Evolutionary conservation across 2,113 vertebrate species (phyloP).

Genomic region (Leptobrachium leishanense): DNA sequence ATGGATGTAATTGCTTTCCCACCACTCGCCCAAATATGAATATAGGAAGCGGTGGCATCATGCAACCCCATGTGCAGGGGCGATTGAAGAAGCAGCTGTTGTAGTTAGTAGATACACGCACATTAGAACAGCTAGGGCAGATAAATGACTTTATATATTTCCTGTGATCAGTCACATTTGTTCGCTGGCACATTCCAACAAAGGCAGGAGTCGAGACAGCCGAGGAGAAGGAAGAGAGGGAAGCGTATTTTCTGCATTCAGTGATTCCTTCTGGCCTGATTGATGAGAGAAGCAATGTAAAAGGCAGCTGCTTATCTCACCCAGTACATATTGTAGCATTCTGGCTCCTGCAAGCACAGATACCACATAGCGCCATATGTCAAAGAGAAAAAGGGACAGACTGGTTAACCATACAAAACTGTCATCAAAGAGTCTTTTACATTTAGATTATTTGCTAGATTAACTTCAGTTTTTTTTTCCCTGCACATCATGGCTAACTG

Average conservation of each 20-base stretch:
- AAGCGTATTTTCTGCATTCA: constrained; percentile 41
- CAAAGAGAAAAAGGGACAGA: constrained; percentile 38
- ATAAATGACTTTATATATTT: constrained; percentile 49
- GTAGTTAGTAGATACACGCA: constrained; percentile 17
- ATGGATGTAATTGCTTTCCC: constrained; percentile 5
- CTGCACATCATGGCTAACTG: constrained; percentile 42
- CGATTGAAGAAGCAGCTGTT: constrained; percentile 39
- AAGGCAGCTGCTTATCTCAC: constrained; percentile 49
- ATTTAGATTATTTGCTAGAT: constrained; percentile 47
- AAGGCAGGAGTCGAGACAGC: constrained; percentile 44
- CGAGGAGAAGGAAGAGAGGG: constrained; percentile 36
- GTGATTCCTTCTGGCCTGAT: constrained; percentile 45
- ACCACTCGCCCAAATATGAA: neutral
- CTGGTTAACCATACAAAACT: constrained; percentile 45
- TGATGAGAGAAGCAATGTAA: constrained; percentile 41
- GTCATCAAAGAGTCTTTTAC: constrained; percentile 40
- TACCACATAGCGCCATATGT: neutral
- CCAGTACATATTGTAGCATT: constrained; percentile 20
- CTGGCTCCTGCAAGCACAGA: constrained; percentile 41
- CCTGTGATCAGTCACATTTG: constrained; percentile 21
- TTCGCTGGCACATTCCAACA: constrained; percentile 50
- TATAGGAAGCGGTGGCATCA: neutral
- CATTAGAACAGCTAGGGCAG: constrained; percentile 46
- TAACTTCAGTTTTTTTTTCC: constrained; percentile 42
- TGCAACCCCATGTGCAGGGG: neutral